These are phyloP conservation scores for Drosophila rellima DNA, from an alignment of 2,888 invertebrate species.

Conservation along the genomic window DNA sequence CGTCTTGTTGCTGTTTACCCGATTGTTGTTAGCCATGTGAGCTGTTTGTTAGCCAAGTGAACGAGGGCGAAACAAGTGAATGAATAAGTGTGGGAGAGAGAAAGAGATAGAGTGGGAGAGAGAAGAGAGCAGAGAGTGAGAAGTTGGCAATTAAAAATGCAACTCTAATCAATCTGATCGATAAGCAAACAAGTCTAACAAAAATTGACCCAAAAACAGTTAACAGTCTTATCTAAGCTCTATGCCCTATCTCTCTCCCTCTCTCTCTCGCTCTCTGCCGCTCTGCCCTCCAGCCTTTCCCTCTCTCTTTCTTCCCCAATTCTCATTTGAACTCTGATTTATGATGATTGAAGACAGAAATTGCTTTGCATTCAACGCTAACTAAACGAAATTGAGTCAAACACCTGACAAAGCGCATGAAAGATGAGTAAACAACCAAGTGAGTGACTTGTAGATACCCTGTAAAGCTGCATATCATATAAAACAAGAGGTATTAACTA, in stretches of 20 bases:
- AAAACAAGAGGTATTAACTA: too few species aligned
- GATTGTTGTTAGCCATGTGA: slow-evolving; percentile 51
- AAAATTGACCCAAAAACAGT: background rate
- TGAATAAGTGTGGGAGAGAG: background rate
- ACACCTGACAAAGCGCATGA: background rate
- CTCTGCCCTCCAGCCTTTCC: background rate
- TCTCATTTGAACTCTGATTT: slow-evolving; percentile 7
- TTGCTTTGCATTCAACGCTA: slow-evolving; percentile 9
- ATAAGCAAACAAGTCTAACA: slow-evolving; percentile 2
- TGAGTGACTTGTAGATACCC: background rate
- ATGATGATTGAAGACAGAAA: slow-evolving; percentile 9
- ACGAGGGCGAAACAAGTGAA: slow-evolving; percentile 40
- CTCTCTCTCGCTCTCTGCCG: background rate
- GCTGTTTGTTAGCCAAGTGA: slow-evolving; percentile 53
- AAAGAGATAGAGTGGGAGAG: too few species aligned
- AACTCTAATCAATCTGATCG: slow-evolving; percentile 7
- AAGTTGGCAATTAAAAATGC: slow-evolving; percentile 12
- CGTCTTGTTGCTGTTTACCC: slow-evolving; percentile 12
- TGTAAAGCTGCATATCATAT: background rate
- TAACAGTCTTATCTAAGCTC: slow-evolving; percentile 7
- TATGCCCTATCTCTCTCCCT: background rate
- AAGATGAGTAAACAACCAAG: background rate
- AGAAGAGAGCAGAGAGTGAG: background rate
- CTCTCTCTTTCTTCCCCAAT: background rate
- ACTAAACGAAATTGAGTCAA: slow-evolving; percentile 3